These are phyloP conservation scores for Mesoligia furuncula DNA, from an alignment of 2,888 invertebrate species.

Conservation along the genomic window DNA sequence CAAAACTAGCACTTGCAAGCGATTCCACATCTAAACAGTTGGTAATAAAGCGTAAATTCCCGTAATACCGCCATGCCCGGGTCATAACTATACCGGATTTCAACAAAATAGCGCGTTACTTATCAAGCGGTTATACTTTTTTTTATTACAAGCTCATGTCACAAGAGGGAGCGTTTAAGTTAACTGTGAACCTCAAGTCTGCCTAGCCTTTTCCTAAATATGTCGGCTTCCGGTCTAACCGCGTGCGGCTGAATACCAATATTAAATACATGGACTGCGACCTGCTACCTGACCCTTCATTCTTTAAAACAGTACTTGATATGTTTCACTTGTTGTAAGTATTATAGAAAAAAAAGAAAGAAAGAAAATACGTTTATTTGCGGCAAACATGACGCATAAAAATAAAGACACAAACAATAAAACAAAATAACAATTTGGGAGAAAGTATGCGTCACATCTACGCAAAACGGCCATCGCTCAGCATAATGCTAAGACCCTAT, in stretches of 20 bases:
- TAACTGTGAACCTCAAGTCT: background rate
- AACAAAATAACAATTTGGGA: too few relatives aligned
- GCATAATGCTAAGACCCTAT: too few relatives aligned
- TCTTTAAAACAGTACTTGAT: background rate
- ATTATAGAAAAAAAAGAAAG: too few relatives aligned
- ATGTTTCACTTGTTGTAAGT: too few relatives aligned
- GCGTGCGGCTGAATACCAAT: background rate
- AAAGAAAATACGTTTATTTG: too few relatives aligned
- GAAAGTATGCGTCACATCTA: too few relatives aligned
- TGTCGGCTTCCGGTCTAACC: background rate
- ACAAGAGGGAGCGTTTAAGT: slow-evolving; percentile 35
- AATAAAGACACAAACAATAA: too few relatives aligned
- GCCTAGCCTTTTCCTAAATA: background rate
- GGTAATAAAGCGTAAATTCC: slow-evolving; percentile 35
- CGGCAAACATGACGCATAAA: too few relatives aligned
- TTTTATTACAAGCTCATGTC: slow-evolving; percentile 30
- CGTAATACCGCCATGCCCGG: slow-evolving; percentile 16
- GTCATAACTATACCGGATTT: slow-evolving; percentile 33
- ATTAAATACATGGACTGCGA: background rate
- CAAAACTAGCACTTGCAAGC: slow-evolving; percentile 43
- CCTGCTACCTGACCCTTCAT: background rate
- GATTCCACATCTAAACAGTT: slow-evolving; percentile 24
- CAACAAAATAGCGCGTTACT: too few relatives aligned
- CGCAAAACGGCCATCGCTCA: too few relatives aligned
- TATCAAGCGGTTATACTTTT: slow-evolving; percentile 47